Base-by-base conservation (phyloP, 2,888 invertebrate species). In the Ennomos fuscantarius region DNA sequence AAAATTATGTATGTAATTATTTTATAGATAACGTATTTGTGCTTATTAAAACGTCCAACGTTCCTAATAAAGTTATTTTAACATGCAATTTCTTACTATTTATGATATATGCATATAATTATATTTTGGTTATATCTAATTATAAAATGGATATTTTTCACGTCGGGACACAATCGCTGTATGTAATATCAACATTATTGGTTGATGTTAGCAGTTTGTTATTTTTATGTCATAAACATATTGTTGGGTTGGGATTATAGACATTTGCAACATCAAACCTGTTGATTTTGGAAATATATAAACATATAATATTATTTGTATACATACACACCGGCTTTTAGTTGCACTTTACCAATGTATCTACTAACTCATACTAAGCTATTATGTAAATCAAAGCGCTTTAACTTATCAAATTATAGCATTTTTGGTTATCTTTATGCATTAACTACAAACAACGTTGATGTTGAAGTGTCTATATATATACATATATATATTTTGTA, bases 31-130 rank as follows among this genome's bases (percentile, higher is more conserved):
- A 10, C 11, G n/a, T 5, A 6, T 36, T 36, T n/a, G 36, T 36
- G n/a, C 36, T 39, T 39, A 8, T 12, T 8, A 39, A 39, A 39
- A 39, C 39, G 39, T 39, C 39, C 8, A 13, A 39, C 39, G 39
- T 39, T 39, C 12, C 12, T 11, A 37, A 8, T 37, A n/a, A 9
- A 9, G 2, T 37, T 8, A 8, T 10, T 36, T 36, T 9, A 36
- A 36, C 5, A 36, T 9, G 1, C 6, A 3, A 2, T 24, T 24
- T 24, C 6, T 6, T 24, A 24, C 24, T 6, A 24, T 24, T 6
- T 15, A 1, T 15, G 15, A 15, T 3, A 15, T 3, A 24, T 6
- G 5, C 24, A 24, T 5, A 24, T 6, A 24, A 6, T 24, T 24
- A 24, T 24, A 24, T 24, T 24, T 24, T 24, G 24, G 24, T 24